A percentile compares a stretch with the other conserved stretches of the same genome.
phyloP scores from a whole-genome alignment of 2,113 vertebrate genomes.

The Psilopsiagon aurifrons region DNA sequence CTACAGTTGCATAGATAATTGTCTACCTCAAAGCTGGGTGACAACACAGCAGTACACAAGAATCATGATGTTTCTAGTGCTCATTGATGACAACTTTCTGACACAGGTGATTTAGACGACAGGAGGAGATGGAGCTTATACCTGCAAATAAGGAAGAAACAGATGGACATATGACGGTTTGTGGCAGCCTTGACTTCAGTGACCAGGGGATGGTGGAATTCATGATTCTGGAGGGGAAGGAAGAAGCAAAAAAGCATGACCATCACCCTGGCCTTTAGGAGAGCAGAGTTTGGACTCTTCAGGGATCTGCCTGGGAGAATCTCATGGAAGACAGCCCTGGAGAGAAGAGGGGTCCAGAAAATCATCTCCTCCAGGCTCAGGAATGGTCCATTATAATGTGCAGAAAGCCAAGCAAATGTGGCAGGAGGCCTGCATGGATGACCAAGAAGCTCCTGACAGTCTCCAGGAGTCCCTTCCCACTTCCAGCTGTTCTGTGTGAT shows the following conservation, averaged over 20 bases:
- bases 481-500: not conserved
- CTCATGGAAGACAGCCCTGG: not conserved
- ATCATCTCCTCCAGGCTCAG: not conserved
- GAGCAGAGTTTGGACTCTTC: not conserved
- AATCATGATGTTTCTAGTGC: not conserved
- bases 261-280: not conserved
- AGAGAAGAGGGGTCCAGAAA: not conserved
- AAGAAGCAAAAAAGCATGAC: not conserved
- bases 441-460: not conserved
- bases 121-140: not conserved
- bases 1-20: not conserved
- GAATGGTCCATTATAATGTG: accelerated
- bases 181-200: not conserved
- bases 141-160: not conserved
- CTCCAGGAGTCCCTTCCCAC: not conserved
- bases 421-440: not conserved
- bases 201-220: not conserved
- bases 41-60: not conserved
- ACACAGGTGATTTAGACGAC: not conserved
- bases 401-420: not conserved
- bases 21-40: not conserved
- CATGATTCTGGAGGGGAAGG: not conserved
- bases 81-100: not conserved
- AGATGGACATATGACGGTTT: not conserved
- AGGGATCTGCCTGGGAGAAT: not conserved